phyloP scores from a whole-genome alignment of 2,113 vertebrate genomes.

The Plestiodon gilberti region DNA sequence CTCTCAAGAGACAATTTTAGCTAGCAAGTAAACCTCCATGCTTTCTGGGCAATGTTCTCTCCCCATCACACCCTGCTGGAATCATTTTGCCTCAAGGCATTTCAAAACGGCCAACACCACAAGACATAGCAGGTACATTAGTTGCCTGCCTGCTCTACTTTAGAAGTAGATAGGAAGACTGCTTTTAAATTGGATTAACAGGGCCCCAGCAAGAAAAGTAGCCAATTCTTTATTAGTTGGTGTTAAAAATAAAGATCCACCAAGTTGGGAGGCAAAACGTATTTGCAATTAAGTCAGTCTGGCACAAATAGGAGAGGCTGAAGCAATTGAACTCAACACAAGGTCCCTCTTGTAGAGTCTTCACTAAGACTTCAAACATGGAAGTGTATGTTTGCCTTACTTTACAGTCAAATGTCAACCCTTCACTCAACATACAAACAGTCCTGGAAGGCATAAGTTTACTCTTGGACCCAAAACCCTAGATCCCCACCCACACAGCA shows the following conservation, averaged over 20 bases:
- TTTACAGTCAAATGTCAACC: too few relatives aligned
- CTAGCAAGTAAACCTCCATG: too few relatives aligned
- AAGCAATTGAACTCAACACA: not conserved
- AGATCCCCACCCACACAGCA: not conserved
- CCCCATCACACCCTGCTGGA: not conserved
- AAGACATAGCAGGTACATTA: not conserved
- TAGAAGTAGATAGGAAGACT: not conserved
- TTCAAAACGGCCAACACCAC: not conserved
- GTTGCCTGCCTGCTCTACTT: not conserved
- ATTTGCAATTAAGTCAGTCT: not conserved
- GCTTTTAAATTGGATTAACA: not conserved
- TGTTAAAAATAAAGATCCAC: not conserved
- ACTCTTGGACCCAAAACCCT: too few relatives aligned
- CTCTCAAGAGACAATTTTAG: not conserved
- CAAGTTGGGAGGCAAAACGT: not conserved
- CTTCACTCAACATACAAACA: too few relatives aligned
- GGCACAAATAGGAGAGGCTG: not conserved
- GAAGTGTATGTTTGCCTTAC: too few relatives aligned
- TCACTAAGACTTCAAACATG: too few relatives aligned
- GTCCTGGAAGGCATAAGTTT: too few relatives aligned
- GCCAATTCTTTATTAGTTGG: not conserved
- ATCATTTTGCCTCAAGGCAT: not conserved
- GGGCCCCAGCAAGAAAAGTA: not conserved
- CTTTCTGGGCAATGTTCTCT: not conserved
- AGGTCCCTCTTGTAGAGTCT: too few relatives aligned